Base-by-base conservation (phyloP, 2,797 vertebrate species). In the Lagorchestes hirsutus region DNA sequence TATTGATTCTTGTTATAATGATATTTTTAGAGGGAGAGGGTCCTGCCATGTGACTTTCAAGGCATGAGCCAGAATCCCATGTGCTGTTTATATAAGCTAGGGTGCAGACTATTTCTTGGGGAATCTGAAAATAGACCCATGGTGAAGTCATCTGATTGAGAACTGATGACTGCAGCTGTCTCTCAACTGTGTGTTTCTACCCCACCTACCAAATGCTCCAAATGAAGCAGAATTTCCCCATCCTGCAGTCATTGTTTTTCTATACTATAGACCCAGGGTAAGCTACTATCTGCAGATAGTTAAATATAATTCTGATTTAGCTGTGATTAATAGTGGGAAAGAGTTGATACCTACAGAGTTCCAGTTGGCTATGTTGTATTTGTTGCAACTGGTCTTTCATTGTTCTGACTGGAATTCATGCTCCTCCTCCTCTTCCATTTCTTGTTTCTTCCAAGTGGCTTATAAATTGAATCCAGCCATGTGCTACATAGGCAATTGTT, bases 391-490 rank as follows among this genome's bases (percentile, higher is more conserved):
- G 90, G 31, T 91, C 29, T 91, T 31, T 91, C 28, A 16, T 91
- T 55, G 31, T 91, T 91, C 54, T 91, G 12, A 40, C 29, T 54
- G 12, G 14, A 91, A 55, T 87, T 87, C 29, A 34, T 54, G 28
- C 12, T 54, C 90, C 54, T 91, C 52, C 90, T 46, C 55, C 55
- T 56, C 90, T 29, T 91, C 54, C 29, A 55, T 55, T 91, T 55
- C 90, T 55, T 54, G 54, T 91, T 87, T 91, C 29, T 91, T 91
- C 90, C 29, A 91, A 91, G 54, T 91, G 5, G 34, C 31, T 91
- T 91, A 91, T 16, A 91, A 91, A 91, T 91, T 91, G 50, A 29
- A 91, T 91, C 90, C 50, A 91, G 52, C 54, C 13, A 31, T 91
- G 29, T 31, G 52, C 29, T 91, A 91, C 34, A 54, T 92, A 58